Evolutionary conservation across 2,797 vertebrate genomes (phyloP), one percentile per base, ranked within the genome.

Genomic region (Falco berigora): DNA sequence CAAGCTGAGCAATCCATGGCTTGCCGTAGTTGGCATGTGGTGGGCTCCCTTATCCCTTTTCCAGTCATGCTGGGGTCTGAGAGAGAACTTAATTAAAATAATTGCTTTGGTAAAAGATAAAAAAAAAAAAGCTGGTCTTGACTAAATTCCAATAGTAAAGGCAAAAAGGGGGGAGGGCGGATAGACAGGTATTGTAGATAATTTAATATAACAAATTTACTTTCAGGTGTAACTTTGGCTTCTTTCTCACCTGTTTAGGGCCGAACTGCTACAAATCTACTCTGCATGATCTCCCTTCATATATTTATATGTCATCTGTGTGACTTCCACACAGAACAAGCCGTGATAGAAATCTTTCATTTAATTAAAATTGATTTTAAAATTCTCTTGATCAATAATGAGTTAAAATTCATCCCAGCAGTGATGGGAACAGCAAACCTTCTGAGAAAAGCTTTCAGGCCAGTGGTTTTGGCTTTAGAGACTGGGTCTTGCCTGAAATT

Each of bases 361-460:
- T 98, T 98, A 98, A 98, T 98, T 98, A 98, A 98, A 98, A 98
- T 98, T 97, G 98, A 98, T 98, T 98, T 98, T 97, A 98, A 98
- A 98, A 98, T 98, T 98, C 97, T 78, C 97, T 91, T 97, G 96
- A 98, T 98, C 98, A 98, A 98, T 98, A 98, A 96, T 85, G 97
- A 98, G 98, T 98, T 98, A 98, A 98, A 98, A 98, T 98, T 98
- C 97, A 98, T 98, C 96, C 92, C 83, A 28, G 95, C 95, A 97
- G 96, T 96, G 92, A 94, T 96, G 96, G 94, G 94, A 97, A 96
- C 86, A 92, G 87, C 92, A 97, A 97, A 95, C 95, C 91, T 95
- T 97, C 96, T 90, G 91, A 97, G 89, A 96, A 95, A 67, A 88
- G 91, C 92, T 94, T 96, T 92, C 80, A 97, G 94, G 77, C 90